Base-by-base conservation (phyloP, 2,113 vertebrate species). In the Notothenia rossii region DNA sequence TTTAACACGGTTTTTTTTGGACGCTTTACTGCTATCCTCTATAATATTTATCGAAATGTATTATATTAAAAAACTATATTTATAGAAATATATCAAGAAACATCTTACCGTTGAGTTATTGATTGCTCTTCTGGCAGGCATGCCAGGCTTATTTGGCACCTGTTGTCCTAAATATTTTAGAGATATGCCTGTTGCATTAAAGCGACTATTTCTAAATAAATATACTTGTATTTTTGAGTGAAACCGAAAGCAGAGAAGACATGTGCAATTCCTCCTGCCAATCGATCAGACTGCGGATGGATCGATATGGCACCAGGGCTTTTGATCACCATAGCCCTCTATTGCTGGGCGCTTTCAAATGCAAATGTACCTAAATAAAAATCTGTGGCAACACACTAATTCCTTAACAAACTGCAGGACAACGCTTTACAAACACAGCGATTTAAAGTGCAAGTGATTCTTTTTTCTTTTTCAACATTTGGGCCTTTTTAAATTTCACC, bases 251-350 rank as follows among this genome's bases (percentile, higher is more conserved):
- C 75, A 79, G 56, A 81, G 86, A 79, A 73, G 75, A 85, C 29
- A 29, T 86, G 78, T 85, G 77, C 86, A 87, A 93, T 93, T 91
- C 90, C 88, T 72, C 71, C 68, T 77, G 81, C 82, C 68, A 77
- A 94, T 95, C 94, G 92, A 95, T 94, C 88, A 92, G 76, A 82
- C 94, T 94, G 93, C 89, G 75, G 90, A 95, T 95, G 22, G 90
- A 94, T 95, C 92, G 85, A 95, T 94, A 83, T 70, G 85, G 84
- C 87, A 91, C 91, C 89, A 84, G 89, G 85, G 88, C 88, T 92
- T 93, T 94, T 91, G 92, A 95, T 95, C 92, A 94, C 73, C 48
- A 71, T 70, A 73, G 82, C 82, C 91, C 84, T 94, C 92, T 91
- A 92, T 92, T 86, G 92, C 88, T 49, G 68, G 85, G 61, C 70